Conservation (phyloP, 2,113 vertebrate species). For the Pavo muticus region DNA sequence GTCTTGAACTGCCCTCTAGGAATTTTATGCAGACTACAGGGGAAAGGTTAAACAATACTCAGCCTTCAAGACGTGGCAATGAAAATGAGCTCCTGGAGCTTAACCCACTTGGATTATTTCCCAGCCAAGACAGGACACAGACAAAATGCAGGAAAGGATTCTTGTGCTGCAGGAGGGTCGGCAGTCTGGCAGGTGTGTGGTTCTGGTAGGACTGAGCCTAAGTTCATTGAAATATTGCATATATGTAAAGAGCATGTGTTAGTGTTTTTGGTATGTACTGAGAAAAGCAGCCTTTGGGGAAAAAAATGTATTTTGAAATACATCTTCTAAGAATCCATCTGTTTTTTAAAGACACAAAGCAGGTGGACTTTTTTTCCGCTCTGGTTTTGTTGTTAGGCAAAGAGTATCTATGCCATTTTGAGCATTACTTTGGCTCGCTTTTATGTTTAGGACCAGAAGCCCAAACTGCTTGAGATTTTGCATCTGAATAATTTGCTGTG, state of each 20-base stretch:
- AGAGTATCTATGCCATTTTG: background rate
- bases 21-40: constrained; percentile 48
- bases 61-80: constrained; percentile 31
- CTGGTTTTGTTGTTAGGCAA: background rate
- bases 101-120: constrained; percentile 47
- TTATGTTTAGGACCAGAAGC: background rate
- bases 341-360: background rate
- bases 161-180: fast-evolving
- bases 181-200: constrained; percentile 8
- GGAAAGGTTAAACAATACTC: constrained; percentile 53
- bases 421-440: background rate
- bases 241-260: background rate
- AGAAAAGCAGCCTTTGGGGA: background rate
- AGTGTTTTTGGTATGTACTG: background rate
- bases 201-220: background rate
- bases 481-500: background rate
- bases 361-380: background rate
- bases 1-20: constrained; percentile 11
- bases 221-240: background rate
- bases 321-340: background rate
- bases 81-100: background rate
- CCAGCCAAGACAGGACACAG: constrained; percentile 5
- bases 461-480: background rate
- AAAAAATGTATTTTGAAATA: background rate
- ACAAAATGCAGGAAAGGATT: background rate